A percentile compares a stretch with the other conserved stretches of the same genome.
phyloP scores from a whole-genome alignment of 2,113 vertebrate genomes.

The Melanostigma gelatinosum region DNA sequence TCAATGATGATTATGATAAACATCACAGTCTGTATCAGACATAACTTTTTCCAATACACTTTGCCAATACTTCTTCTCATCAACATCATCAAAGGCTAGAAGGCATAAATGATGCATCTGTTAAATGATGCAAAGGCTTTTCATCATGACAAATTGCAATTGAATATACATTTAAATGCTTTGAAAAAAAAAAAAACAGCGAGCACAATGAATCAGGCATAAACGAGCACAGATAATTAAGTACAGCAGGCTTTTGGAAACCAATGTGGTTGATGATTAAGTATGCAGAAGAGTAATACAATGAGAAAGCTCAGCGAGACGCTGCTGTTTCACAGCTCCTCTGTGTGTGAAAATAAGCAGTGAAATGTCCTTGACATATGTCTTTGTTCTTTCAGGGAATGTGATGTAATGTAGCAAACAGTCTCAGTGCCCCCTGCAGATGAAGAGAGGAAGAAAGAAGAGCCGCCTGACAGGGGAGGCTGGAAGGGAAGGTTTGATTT shows the following conservation, averaged over 20 bases:
- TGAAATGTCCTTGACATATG: neutral
- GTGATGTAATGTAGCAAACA: neutral
- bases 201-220: neutral
- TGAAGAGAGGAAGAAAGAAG: slow-evolving; percentile 64
- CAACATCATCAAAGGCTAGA: slow-evolving; percentile 24
- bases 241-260: neutral
- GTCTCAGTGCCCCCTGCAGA: slow-evolving; percentile 15
- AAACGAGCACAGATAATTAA: neutral
- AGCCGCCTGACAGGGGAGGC: slow-evolving; percentile 86
- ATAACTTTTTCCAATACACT: neutral
- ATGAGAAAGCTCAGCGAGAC: neutral
- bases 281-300: slow-evolving; percentile 1
- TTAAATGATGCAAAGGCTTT: slow-evolving; percentile 14
- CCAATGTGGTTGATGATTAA: slow-evolving; percentile 4
- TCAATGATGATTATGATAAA: neutral
- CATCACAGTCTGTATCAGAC: neutral
- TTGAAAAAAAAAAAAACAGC: neutral
- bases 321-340: slow-evolving; percentile 1
- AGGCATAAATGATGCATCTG: slow-evolving; percentile 18
- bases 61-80: slow-evolving; percentile 10
- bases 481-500: slow-evolving; percentile 96
- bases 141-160: neutral
- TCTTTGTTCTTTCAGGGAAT: slow-evolving; percentile 10
- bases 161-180: slow-evolving; percentile 9
- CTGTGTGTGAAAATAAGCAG: neutral